Conservation (phyloP, 2,113 vertebrate species). For the Sorex araneus region DNA sequence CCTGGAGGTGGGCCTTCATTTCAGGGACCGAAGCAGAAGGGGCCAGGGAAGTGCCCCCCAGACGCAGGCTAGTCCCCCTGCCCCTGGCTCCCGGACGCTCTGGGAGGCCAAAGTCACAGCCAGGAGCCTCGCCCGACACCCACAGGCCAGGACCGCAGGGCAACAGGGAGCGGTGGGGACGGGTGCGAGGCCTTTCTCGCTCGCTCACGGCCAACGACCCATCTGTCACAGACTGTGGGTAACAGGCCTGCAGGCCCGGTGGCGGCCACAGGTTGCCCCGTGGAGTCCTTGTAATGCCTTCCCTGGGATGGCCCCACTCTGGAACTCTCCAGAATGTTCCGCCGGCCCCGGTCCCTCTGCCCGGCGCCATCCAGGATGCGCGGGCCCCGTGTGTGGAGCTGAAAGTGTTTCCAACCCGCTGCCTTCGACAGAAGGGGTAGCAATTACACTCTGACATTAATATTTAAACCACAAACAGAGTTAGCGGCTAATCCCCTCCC, state of each 20-base stretch:
- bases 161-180: background rate
- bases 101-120: too few relatives aligned
- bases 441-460: conserved; percentile 89
- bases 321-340: background rate
- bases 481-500: conserved; percentile 87
- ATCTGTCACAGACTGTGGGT: background rate
- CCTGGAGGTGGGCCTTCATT: too few relatives aligned
- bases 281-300: background rate
- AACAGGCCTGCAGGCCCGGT: background rate
- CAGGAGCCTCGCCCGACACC: background rate
- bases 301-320: conserved; percentile 25
- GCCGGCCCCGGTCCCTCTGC: background rate
- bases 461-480: conserved; percentile 91
- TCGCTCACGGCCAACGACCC: too few relatives aligned
- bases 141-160: background rate
- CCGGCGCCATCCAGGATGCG: conserved; percentile 14
- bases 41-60: too few relatives aligned
- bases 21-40: too few relatives aligned
- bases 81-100: too few relatives aligned
- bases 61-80: background rate
- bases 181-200: background rate
- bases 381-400: conserved; percentile 75
- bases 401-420: conserved; percentile 80
- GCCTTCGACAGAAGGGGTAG: conserved; percentile 79
- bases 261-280: background rate